Conservation (phyloP, 2,888 invertebrate genomes). For the Ennomos fuscantarius region DNA sequence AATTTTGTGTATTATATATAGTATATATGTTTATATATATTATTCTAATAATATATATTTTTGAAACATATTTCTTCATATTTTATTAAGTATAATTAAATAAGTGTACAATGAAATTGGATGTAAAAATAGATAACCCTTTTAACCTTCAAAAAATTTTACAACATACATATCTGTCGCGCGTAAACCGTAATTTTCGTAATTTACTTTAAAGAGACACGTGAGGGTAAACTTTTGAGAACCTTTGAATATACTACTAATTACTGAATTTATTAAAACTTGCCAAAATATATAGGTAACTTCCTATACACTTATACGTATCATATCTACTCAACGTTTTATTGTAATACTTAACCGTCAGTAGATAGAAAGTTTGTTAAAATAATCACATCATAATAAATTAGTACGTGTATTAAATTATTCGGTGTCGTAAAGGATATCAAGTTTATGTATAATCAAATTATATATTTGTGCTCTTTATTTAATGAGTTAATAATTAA, state of each 20-base stretch:
- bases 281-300: slow-evolving; percentile 28
- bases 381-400: slow-evolving; percentile 7
- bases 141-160: neutral
- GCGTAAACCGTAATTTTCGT: neutral
- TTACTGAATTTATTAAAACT: slow-evolving; percentile 7
- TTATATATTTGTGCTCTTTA: no score
- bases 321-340: slow-evolving; percentile 23
- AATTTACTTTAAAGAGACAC: slow-evolving; percentile 9
- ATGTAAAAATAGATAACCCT: no score
- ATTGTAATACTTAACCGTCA: slow-evolving; percentile 9
- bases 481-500: no score
- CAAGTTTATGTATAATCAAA: no score
- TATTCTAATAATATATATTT: no score
- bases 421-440: slow-evolving; percentile 2
- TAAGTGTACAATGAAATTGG: no score
- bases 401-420: neutral
- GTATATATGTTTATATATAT: no score
- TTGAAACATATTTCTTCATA: no score
- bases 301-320: slow-evolving; percentile 15
- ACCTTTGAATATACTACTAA: neutral
- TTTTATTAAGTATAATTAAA: no score
- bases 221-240: slow-evolving; percentile 22
- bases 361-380: slow-evolving; percentile 18
- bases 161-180: slow-evolving; percentile 14
- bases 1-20: no score